Base-by-base conservation (phyloP, 2,113 vertebrate genomes). In the Alexandromys fortis region DNA sequence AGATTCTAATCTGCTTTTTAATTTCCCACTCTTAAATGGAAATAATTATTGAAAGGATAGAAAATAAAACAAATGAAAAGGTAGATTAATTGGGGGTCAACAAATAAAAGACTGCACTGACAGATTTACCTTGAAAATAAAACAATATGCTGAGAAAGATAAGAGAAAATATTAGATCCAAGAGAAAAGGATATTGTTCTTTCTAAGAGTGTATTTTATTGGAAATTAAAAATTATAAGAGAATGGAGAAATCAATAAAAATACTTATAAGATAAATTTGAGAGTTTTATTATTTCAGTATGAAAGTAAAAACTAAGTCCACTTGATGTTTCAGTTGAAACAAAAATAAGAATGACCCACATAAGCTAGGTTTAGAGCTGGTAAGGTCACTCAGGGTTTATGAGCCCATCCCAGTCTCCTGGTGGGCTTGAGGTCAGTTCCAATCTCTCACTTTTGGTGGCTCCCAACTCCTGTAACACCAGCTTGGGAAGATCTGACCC, bases 151-250 rank as follows among this genome's bases (percentile, higher is more conserved):
- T 61, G 5, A 67, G 52, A 91, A 89, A 77, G 16, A 88, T 92
- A 92, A 89, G 28, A 79, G 47, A 93, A 52, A 1, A 42, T 81
- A 91, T 67, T 91, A 35, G 92, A 85, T 49, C 17, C n/a, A 78
- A 91, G 63, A 1, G 1, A 83, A 76, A 94, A 95, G 58, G 58
- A 86, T 88, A 87, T 78, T 85, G 52, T 22, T 85, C 68, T 95
- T 61, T 72, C 0, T 49, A 67, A 61, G 42, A 45, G 21, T 52
- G 0, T 19, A 38, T 42, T 16, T 85, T 97, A 30, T 93, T 94
- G n/a, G 67, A 96, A 91, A 86, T 88, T 94, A 81, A 85, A 86
- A 92, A 81, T 42, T 75, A 14, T 91, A 85, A 79, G 7, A 85
- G 16, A 90, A 67, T 35, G 1, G 35, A 1, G 11, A 38, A 47